These are phyloP conservation scores for Tauraco erythrolophus DNA, from an alignment of 2,113 vertebrate genomes.

Conservation along the genomic window DNA sequence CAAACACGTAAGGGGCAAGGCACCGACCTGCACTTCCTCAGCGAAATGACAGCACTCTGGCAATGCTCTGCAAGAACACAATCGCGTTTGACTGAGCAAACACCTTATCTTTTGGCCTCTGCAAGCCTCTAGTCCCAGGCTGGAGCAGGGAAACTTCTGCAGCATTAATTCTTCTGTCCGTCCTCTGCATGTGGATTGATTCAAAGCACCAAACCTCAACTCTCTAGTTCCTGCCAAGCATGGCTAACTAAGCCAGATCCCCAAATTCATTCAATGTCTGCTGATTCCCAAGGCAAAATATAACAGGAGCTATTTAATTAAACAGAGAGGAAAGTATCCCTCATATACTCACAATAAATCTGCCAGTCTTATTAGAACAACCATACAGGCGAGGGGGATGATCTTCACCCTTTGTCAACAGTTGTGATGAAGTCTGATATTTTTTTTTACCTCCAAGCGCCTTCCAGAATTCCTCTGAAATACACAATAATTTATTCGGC, in stretches of 20 bases:
- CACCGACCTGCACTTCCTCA: not conserved
- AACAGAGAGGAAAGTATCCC: not conserved
- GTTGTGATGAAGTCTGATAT: constrained; percentile 87
- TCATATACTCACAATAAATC: constrained; percentile 83
- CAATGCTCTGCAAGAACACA: not conserved
- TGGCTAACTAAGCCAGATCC: not conserved
- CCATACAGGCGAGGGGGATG: constrained; percentile 85
- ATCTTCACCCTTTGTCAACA: constrained; percentile 75
- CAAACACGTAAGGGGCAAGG: not conserved
- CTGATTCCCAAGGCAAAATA: not conserved
- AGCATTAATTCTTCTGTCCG: not conserved
- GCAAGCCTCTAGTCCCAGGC: not conserved
- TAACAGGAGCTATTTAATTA: not conserved
- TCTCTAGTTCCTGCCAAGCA: not conserved
- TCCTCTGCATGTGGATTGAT: not conserved
- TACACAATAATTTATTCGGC: not conserved
- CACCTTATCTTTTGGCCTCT: not conserved
- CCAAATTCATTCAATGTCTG: not conserved
- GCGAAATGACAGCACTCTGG: not conserved
- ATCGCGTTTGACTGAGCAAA: not conserved
- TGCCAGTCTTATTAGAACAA: constrained; percentile 92
- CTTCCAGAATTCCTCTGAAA: constrained; percentile 87
- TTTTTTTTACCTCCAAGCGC: constrained; percentile 83
- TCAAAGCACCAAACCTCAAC: not conserved
- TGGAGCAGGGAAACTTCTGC: not conserved